Evolutionary conservation across 2,113 vertebrate genomes (phyloP).

Genomic region (Daphoenositta chrysoptera): DNA sequence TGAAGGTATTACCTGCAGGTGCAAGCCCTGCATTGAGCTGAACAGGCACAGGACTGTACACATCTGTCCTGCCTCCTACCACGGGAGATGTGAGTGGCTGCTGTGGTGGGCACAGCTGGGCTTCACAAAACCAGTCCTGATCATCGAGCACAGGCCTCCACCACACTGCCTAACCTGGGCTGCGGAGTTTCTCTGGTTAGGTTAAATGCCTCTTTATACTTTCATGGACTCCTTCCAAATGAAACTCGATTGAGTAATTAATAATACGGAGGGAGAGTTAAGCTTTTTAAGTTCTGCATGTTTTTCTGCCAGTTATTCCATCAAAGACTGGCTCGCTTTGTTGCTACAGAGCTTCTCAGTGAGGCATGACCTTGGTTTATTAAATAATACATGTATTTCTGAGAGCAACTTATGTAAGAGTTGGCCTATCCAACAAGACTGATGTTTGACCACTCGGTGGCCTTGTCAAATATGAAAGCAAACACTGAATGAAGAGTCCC

Average conservation of each 20-base stretch:
- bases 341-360: neutral
- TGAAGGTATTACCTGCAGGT: neutral
- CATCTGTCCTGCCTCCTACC: neutral
- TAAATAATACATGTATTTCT: neutral
- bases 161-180: neutral
- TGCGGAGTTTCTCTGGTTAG: neutral
- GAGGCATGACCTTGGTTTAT: neutral
- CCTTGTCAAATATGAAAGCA: neutral
- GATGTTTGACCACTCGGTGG: neutral
- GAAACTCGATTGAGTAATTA: neutral
- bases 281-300: neutral
- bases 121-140: fast-evolving
- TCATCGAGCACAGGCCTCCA: neutral
- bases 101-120: neutral
- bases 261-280: neutral
- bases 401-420: neutral
- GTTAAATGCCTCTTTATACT: neutral
- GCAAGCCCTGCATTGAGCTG: neutral
- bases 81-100: neutral
- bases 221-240: neutral
- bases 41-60: neutral
- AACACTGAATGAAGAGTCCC: neutral
- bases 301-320: neutral
- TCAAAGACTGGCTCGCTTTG: neutral
- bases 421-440: neutral